Percentiles rank a stretch among this genome's conserved stretches.
These are phyloP conservation scores for Amphibalanus amphitrite DNA, from an alignment of 1,140 invertebrate species.

Conservation along the genomic window DNA sequence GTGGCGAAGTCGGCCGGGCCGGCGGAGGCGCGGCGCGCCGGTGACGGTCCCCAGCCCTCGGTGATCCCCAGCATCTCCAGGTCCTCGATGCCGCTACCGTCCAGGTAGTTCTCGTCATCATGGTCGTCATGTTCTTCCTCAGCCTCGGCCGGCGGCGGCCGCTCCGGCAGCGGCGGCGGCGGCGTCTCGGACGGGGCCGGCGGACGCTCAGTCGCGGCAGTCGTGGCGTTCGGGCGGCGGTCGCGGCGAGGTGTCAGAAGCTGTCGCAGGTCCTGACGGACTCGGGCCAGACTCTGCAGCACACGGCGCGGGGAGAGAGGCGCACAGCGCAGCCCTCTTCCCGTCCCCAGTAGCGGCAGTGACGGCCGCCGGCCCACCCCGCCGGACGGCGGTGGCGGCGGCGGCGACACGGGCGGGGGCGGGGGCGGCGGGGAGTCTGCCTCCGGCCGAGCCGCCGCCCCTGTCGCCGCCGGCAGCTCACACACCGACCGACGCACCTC, in stretches of 20 bases:
- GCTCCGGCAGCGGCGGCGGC: background rate
- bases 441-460: background rate
- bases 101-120: background rate
- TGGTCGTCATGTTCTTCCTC: background rate
- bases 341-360: background rate
- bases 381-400: constrained; percentile 4
- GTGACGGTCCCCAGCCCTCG: constrained; percentile 4
- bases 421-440: constrained; percentile 13
- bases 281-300: background rate
- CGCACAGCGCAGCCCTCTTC: constrained; percentile 12
- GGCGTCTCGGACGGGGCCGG: background rate
- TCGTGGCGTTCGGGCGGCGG: too few species aligned
- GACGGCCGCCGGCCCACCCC: background rate
- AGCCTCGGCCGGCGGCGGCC: background rate
- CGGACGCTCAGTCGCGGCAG: background rate
- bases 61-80: constrained; percentile 4
- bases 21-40: background rate
- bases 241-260: background rate
- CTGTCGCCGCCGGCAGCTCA: constrained; percentile 24
- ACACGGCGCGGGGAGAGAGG: constrained; percentile 12
- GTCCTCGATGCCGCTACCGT: background rate
- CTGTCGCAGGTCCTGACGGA: background rate
- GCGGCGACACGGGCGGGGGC: too few species aligned
- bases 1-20: constrained; percentile 62
- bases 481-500: constrained; percentile 56